phyloP scores from a whole-genome alignment of 2,797 vertebrate genomes.

The Pseudomugil gertrudae region DNA sequence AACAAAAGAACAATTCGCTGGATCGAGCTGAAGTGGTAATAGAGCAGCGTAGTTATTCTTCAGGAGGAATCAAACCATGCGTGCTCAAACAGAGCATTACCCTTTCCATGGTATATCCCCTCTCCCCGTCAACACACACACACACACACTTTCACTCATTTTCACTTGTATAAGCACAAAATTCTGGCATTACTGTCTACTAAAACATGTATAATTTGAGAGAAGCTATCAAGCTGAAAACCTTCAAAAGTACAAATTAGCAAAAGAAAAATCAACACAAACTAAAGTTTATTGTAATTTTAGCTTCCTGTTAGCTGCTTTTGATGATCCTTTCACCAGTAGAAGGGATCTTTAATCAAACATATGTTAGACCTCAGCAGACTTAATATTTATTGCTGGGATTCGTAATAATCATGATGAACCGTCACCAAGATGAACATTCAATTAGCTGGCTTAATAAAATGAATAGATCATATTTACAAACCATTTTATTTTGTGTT shows the following conservation, averaged over 20 bases:
- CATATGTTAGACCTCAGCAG: no score
- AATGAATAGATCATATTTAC: no score
- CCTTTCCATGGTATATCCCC: slow-evolving; percentile 36
- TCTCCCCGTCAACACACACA: slow-evolving; percentile 8
- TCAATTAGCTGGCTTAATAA: no score
- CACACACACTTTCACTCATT: no score
- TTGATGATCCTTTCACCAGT: slow-evolving; percentile 20
- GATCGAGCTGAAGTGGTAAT: slow-evolving; percentile 58
- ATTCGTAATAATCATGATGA: no score
- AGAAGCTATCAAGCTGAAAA: slow-evolving; percentile 29
- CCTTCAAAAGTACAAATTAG: slow-evolving; percentile 33
- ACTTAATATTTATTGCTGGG: no score
- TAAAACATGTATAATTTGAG: slow-evolving; percentile 48
- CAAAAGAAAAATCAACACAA: not conserved
- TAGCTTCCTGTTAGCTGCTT: slow-evolving; percentile 15
- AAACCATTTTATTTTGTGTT: no score
- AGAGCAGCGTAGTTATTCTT: slow-evolving; percentile 64
- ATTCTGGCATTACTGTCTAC: slow-evolving; percentile 42
- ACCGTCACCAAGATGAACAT: no score
- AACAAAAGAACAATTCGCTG: slow-evolving; percentile 71
- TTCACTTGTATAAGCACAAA: slow-evolving; percentile 9
- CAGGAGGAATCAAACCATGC: slow-evolving; percentile 66
- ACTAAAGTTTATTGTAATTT: slow-evolving; percentile 15
- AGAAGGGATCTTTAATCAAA: not conserved
- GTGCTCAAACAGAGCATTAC: slow-evolving; percentile 56